Conservation (phyloP, 2,888 invertebrate genomes). For the Platypus cylindrus region DNA sequence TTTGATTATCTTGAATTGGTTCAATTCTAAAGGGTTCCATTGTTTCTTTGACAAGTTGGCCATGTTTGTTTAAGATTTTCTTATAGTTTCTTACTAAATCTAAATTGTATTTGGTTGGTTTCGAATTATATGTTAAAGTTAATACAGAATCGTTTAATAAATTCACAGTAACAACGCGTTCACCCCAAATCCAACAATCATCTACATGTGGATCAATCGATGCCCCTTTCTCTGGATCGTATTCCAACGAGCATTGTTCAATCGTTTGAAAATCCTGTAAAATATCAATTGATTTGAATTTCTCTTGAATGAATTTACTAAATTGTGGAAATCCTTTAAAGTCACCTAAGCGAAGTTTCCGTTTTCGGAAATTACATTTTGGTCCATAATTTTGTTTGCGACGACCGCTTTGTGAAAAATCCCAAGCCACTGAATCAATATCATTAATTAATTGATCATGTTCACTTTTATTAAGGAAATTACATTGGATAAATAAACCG, state of each 20-base stretch:
- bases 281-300: constrained; percentile 48
- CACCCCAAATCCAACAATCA: constrained; percentile 99
- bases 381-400: constrained; percentile 98
- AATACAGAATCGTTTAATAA: constrained; percentile 69
- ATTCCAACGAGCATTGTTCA: constrained; percentile 94
- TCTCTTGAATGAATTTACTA: constrained; percentile 66
- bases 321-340: constrained; percentile 80
- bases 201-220: constrained; percentile 97
- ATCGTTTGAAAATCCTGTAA: constrained; percentile 67
- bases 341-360: constrained; percentile 61
- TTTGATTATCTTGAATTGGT: constrained; percentile 9
- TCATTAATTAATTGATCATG: constrained; percentile 48
- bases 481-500: constrained; percentile 50
- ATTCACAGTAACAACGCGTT: constrained; percentile 87
- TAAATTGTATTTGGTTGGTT: constrained; percentile 47
- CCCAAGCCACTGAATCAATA: constrained; percentile 77
- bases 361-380: constrained; percentile 95
- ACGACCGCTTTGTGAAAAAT: constrained; percentile 86
- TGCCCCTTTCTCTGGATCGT: constrained; percentile 73
- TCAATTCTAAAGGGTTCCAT: constrained; percentile 19
- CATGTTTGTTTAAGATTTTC: constrained; percentile 33
- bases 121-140: constrained; percentile 60
- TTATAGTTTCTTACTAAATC: constrained; percentile 38
- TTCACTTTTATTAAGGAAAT: constrained; percentile 65
- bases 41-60: constrained; percentile 12